Evolutionary conservation across 2,888 invertebrate species (phyloP).

Genomic region (Drosophila meridiana): DNA sequence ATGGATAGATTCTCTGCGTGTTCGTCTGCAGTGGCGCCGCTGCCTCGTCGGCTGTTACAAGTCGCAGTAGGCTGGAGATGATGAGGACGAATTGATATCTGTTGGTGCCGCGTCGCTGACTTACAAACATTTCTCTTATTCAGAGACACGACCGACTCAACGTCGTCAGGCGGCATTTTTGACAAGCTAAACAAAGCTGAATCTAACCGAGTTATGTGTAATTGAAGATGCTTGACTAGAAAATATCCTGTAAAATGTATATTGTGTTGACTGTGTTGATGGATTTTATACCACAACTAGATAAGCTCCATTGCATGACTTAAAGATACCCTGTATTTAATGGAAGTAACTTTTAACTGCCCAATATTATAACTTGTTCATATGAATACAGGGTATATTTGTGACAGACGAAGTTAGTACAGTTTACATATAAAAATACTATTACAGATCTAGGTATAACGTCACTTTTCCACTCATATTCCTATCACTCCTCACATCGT

Average conservation of each 20-base stretch:
- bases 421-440: not conserved
- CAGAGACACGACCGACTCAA: constrained; percentile 10
- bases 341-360: too few species aligned
- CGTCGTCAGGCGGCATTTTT: constrained; percentile 26
- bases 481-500: not conserved
- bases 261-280: not conserved
- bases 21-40: constrained; percentile 4
- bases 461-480: not conserved
- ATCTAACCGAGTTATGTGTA: too few species aligned
- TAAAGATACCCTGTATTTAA: not conserved
- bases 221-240: not conserved
- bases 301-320: not conserved
- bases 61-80: constrained; percentile 19
- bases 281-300: not conserved
- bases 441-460: not conserved
- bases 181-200: constrained; percentile 28
- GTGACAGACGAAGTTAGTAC: not conserved
- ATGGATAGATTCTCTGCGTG: not conserved
- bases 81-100: constrained; percentile 23
- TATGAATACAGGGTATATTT: not conserved
- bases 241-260: not conserved
- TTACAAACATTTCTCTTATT: constrained; percentile 57
- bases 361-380: too few species aligned
- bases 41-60: not conserved
- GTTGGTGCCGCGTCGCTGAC: constrained; percentile 22